Conservation (phyloP, 1,140 invertebrate genomes). For the Cyclargus thomasi region DNA sequence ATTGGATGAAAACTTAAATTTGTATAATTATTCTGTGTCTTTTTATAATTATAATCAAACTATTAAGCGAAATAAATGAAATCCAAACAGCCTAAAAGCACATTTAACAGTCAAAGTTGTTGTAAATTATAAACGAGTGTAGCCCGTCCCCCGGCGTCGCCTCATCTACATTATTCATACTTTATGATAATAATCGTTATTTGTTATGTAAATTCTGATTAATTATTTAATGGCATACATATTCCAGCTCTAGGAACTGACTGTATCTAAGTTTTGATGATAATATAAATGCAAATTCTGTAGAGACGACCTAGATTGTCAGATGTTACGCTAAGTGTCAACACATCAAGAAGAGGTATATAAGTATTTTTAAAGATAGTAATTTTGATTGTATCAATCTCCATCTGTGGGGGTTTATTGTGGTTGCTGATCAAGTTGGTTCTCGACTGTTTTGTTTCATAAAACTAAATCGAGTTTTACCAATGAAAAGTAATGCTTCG, state of each 20-base stretch:
- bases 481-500: too few relatives aligned
- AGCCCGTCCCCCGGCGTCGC: not conserved
- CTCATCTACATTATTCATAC: not conserved
- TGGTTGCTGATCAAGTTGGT: too few relatives aligned
- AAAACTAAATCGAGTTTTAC: too few relatives aligned
- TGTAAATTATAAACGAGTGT: not conserved
- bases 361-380: too few relatives aligned
- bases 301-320: not conserved
- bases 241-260: not conserved
- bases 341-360: too few relatives aligned
- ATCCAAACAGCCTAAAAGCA: not conserved
- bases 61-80: not conserved
- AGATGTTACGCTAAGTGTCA: too few relatives aligned
- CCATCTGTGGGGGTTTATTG: too few relatives aligned
- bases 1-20: not conserved
- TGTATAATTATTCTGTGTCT: not conserved
- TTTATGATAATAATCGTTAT: constrained; percentile 4
- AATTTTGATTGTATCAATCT: too few relatives aligned
- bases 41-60: not conserved
- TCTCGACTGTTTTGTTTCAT: too few relatives aligned
- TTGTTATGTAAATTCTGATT: not conserved
- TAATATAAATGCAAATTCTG: not conserved
- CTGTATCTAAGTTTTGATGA: not conserved
- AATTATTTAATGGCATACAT: not conserved
- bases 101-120: not conserved